Evolutionary conservation across 2,113 vertebrate genomes (phyloP), one percentile per base, ranked within the genome.

Genomic region (Ciconia boyciana): DNA sequence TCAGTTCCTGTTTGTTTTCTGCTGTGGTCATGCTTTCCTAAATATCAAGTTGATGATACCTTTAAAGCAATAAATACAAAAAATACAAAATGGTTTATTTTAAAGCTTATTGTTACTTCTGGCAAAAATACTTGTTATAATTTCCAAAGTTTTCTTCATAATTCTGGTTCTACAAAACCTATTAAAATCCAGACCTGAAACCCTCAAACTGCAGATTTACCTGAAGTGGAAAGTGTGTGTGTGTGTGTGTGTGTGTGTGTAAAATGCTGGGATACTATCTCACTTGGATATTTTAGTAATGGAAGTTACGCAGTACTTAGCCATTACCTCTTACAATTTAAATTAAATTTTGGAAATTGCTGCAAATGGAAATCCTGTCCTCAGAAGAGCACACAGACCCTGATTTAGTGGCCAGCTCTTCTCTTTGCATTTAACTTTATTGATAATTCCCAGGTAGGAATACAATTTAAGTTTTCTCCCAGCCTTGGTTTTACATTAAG

Each of bases 301-400:
- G 92, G 93, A 77, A 93, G 83, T 83, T 94, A 82, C 0, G 0
- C 61, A 92, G 81, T 81, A 39, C 94, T 96, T 96, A 93, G 87
- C 91, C 91, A 91, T 96, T 96, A 87, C 82, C 66, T 96, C 89
- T 91, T 88, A 79, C n/a, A 93, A 91, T 93, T 97, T 69, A 94
- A 97, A 95, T 95, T 96, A 82, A 94, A 94, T 96, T 96, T 91
- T 94, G 65, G 79, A 94, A 95, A 87, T 96, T 92, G 82, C 69
- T 93, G 74, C 78, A 95, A 96, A 94, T 96, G 94, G 91, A 96
- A 93, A 61, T 91, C 81, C 54, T 91, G 91, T 85, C 78, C 83
- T 93, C 83, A 95, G 91, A 94, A 94, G 36, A 94, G 87, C 49
- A 72, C 76, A 95, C 48, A 96, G 92, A 68, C 41, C 41, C 57